Base-by-base conservation (phyloP, 2,797 vertebrate species). In the Austrolebias charrua region DNA sequence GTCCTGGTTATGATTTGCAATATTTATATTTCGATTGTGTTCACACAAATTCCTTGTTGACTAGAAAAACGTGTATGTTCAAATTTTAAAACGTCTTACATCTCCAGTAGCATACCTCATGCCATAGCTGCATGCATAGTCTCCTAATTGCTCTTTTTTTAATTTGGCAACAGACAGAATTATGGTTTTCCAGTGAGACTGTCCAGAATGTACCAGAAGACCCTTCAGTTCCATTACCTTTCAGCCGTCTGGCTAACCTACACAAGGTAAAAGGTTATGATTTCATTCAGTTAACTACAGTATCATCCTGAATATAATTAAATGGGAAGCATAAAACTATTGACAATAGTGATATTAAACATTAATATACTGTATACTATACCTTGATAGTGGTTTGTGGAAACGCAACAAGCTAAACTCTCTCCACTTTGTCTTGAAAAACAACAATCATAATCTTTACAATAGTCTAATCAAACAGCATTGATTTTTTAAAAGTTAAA, bases 161-260 rank as follows among this genome's bases (percentile, higher is more conserved):
- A 4, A 6, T 63, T 29, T 56, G 42, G 43, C 69, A 46, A 2
- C 67, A 98, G 96, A 88, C 82, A 57, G 92, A 94, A 19, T 87
- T 96, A 58, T 98, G 96, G 96, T 97, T 98, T 91, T 78, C 86
- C 18, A 79, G 52, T 74, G 86, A 92, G 2, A 81, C 68, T 72
- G 73, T 89, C 38, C 55, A 83, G 63, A 73, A 71, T 31, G 8
- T 89, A 60, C 88, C 90, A 16, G 86, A 93, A 60, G 91, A 91
- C 76, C 89, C 85, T 1, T 56, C 83, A 47, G 91, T 94, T 63
- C 87, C 88, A 2, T 31, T 90, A 24, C 88, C 90, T 20, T 93
- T 88, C 49, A 84, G 95, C 56, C 94, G 92, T 46, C 83, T 89
- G 35, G 80, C 75, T 42, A 84, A 92, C 62, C 90, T 99, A 15